A percentile compares a stretch with the other conserved stretches of the same genome.
Evolutionary conservation across 2,888 invertebrate species (phyloP).

Genomic region (Synergus japonicus): DNA sequence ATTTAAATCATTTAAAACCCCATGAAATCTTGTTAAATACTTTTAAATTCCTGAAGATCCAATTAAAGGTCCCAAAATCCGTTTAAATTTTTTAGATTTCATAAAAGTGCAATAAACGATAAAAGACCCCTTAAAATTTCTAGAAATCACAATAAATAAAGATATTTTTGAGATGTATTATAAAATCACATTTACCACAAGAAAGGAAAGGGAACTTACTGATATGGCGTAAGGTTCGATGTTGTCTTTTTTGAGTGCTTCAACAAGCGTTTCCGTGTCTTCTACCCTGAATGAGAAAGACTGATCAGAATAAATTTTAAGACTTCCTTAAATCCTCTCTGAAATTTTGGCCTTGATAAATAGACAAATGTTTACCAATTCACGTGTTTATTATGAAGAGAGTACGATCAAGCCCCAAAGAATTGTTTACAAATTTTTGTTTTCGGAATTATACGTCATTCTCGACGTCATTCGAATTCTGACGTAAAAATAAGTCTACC

Average conservation of each 20-base stretch:
- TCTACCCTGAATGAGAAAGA: slow-evolving; percentile 65
- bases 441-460: background rate
- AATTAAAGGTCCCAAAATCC: background rate
- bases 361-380: background rate
- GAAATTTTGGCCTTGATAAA: background rate
- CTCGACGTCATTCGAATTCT: slow-evolving; percentile 3
- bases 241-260: slow-evolving; percentile 71
- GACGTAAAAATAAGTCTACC: slow-evolving; percentile 33
- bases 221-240: slow-evolving; percentile 75
- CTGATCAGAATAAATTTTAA: slow-evolving; percentile 1
- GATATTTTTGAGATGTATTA: too few relatives aligned
- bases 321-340: background rate
- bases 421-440: slow-evolving; percentile 7
- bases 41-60: background rate
- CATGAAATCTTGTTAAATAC: too few relatives aligned
- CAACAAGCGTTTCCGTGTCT: slow-evolving; percentile 67
- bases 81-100: too few relatives aligned
- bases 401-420: background rate
- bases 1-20: too few relatives aligned
- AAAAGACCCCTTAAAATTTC: too few relatives aligned
- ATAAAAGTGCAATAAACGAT: too few relatives aligned
- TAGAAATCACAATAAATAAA: too few relatives aligned
- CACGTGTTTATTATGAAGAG: slow-evolving; percentile 3
- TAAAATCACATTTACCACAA: slow-evolving; percentile 28
- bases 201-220: slow-evolving; percentile 67